A percentile compares a stretch with the other conserved stretches of the same genome.
Evolutionary conservation across 1,140 invertebrate species (phyloP).

Genomic region (Chironomus tepperi): DNA sequence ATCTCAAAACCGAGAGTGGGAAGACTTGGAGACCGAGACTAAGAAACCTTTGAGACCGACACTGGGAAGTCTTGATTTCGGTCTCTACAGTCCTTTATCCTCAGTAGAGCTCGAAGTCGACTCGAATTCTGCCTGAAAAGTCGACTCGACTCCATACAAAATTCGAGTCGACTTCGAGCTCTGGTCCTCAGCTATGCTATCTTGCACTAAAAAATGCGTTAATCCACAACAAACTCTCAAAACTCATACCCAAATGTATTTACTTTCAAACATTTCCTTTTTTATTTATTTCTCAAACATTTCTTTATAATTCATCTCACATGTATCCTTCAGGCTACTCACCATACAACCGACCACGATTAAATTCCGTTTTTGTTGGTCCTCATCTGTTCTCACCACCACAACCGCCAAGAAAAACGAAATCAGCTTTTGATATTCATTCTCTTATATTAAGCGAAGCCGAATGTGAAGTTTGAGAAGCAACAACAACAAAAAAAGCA

Average conservation of each 20-base stretch:
- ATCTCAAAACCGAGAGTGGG: too few species aligned
- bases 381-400: conserved; percentile 48
- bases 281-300: background rate
- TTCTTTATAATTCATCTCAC: conserved; percentile 23
- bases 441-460: conserved; percentile 54
- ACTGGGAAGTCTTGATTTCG: too few species aligned
- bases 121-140: too few species aligned
- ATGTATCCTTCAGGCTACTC: conserved; percentile 17
- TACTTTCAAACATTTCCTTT: background rate
- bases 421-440: conserved; percentile 75
- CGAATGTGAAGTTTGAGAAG: background rate
- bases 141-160: too few species aligned
- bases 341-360: conserved; percentile 43
- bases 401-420: conserved; percentile 58
- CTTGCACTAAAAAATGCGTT: background rate
- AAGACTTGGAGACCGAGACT: too few species aligned
- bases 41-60: too few species aligned
- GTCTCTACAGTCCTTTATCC: too few species aligned
- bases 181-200: too few species aligned
- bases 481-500: background rate
- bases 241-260: background rate
- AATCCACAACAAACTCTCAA: too few species aligned
- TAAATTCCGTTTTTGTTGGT: conserved; percentile 80
- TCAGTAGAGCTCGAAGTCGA: too few species aligned
- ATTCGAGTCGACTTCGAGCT: too few species aligned